A percentile compares a stretch with the other conserved stretches of the same genome.
phyloP scores from a whole-genome alignment of 2,888 invertebrate genomes.

The Cosmia pyralina region DNA sequence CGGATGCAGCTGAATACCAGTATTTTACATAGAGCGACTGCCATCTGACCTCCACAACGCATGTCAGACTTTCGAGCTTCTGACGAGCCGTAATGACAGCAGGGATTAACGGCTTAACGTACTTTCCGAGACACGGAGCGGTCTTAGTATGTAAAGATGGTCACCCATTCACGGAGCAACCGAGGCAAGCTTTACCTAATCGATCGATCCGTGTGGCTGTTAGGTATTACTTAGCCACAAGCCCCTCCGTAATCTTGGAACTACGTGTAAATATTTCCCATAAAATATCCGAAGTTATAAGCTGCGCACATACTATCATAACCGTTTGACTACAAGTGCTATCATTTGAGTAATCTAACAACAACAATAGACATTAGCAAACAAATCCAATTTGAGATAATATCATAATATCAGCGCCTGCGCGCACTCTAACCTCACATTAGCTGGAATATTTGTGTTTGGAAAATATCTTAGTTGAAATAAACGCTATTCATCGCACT shows the following conservation, averaged over 20 bases:
- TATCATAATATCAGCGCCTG: background rate
- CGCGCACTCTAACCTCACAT: background rate
- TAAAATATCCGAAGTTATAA: background rate
- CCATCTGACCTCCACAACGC: too few species aligned
- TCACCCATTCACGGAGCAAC: too few species aligned
- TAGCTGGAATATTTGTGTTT: background rate
- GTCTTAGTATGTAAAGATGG: too few species aligned
- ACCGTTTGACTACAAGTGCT: background rate
- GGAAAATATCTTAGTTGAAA: background rate
- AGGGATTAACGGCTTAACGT: too few species aligned
- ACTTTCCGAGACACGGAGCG: too few species aligned
- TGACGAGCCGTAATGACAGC: too few species aligned
- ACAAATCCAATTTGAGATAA: conserved; percentile 31
- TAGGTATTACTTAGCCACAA: too few species aligned
- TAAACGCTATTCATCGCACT: background rate
- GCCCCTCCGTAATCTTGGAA: background rate
- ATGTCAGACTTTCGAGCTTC: too few species aligned
- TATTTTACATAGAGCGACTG: too few species aligned
- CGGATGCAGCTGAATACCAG: too few species aligned
- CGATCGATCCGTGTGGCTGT: too few species aligned
- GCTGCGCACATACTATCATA: conserved; percentile 2
- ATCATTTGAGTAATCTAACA: conserved; percentile 6
- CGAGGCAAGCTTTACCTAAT: too few species aligned
- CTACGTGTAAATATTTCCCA: background rate
- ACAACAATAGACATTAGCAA: conserved; percentile 39